Evolutionary conservation across 2,797 vertebrate genomes (phyloP), one percentile per base, ranked within the genome.

Genomic region (Melanotaenia nigrans): DNA sequence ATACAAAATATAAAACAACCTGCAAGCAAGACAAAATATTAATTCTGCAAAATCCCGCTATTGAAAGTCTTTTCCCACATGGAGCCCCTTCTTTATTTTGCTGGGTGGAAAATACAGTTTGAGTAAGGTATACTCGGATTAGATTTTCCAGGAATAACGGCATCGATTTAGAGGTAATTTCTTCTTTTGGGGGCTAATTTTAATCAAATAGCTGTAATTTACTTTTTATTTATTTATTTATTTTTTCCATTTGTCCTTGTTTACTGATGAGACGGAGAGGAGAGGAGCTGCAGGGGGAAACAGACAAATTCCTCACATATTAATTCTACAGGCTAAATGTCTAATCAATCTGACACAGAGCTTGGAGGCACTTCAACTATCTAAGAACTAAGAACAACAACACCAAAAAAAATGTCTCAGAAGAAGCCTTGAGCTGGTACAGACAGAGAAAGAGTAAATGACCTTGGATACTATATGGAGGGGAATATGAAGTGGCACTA

Each of bases 341-440:
- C 89, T 89, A 92, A 93, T 93, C 91, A 92, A 89, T 92, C 88
- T 90, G 87, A 87, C 78, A 85, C 80, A 73, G 76, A 79, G 84
- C 84, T 78, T 78, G 53, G 53, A 89, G 88, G 86, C 85, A 71
- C 65, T 73, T 90, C 79, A 70, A 68, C 82, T 69, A 85, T 78
- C 70, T 33, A 33, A 33, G 32, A 33, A 33, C 32, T 33, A 81
- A 82, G 77, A 85, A 88, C 77, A 83, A 54, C 25, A 54, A 54
- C 10, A 53, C 24, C 5, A 84, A 78, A 85, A 75, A 61, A 81
- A 89, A 85, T 65, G 78, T 84, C 83, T 87, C 68, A 54, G 67
- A 80, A 73, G 45, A 58, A 76, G 73, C 85, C 69, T 65, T 60
- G 83, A 86, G 85, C 82, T 77, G 79, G 77, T 81, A 78, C 68